Conservation (phyloP, 1,140 invertebrate species). For the Bemisia tabaci region DNA sequence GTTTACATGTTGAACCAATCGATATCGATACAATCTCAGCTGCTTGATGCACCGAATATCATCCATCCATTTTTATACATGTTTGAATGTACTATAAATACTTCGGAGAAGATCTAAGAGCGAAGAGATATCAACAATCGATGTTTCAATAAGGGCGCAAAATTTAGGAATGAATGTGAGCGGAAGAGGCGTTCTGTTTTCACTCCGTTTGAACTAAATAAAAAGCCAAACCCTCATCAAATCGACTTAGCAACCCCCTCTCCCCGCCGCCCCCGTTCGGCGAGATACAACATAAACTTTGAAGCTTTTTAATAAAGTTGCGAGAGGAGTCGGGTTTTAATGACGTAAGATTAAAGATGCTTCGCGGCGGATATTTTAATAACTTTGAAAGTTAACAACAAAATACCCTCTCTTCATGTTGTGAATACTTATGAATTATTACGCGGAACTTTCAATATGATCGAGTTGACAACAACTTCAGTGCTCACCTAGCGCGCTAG, state of each 20-base stretch:
- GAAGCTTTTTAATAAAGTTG: background rate
- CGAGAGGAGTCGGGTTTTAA: background rate
- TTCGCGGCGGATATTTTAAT: background rate
- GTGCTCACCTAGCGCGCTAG: background rate
- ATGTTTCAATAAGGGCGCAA: too few species aligned
- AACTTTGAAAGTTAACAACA: background rate
- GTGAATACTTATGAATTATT: background rate
- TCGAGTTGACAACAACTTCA: background rate
- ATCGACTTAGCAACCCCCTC: background rate
- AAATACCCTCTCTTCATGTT: background rate
- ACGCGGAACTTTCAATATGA: background rate
- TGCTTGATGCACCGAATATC: too few species aligned
- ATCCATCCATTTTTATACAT: too few species aligned
- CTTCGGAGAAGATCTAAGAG: too few species aligned
- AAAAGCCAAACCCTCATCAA: background rate
- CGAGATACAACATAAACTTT: background rate
- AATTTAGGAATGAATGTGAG: background rate
- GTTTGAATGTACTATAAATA: too few species aligned
- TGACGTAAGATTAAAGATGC: background rate
- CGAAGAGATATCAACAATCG: too few species aligned
- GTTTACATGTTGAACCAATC: too few species aligned
- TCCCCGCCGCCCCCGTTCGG: background rate
- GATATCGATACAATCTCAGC: too few species aligned
- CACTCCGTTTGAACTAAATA: background rate
- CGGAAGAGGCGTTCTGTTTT: background rate